Base-by-base conservation (phyloP, 2,113 vertebrate genomes). In the Donacobius atricapilla region DNA sequence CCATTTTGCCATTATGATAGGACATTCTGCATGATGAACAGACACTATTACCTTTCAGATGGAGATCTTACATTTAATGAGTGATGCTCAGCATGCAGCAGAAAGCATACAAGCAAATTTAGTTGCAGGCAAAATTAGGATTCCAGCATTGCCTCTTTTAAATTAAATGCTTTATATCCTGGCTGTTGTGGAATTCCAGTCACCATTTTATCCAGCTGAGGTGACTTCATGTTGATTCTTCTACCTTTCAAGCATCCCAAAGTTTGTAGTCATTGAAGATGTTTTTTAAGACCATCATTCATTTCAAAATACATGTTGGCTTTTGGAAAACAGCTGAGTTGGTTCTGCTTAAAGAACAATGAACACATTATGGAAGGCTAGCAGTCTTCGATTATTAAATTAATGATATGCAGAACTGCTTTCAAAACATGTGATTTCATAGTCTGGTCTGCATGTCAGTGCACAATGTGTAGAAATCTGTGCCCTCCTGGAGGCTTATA, bases 361-460 rank as follows among this genome's bases (percentile, higher is more conserved):
- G 8, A 87, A 63, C 15, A 44, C 20, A 24, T 51, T 61, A 72
- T 28, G 16, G 57, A 89, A 88, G 47, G 45, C 39, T 69, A 42
- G 33, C 23, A 87, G 42, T 78, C 70, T 76, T 93, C 11, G n/a
- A 83, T 76, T 95, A 82, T 42, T 92, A 76, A 76, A 72, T 78
- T 69, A 94, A 79, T 47, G 3, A 81, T 58, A 92, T 53, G 47
- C 64, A 89, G 47, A 94, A 89, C 31, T 69, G 28, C 44, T 90
- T 91, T 90, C 66, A 93, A 85, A 94, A 89, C n/a, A 66, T 44
- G 47, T 47, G 61, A 90, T 92, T 84, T 92, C 77, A 79, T 88
- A 90, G 71, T 63, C 80, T 89, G 80, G n/a, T 84, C 90, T 80
- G 54, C 42, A 64, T 56, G 51, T 75, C 58, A 89, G 14, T 54